Percentiles rank a stretch among this genome's conserved stretches.
Evolutionary conservation across 2,113 vertebrate species (phyloP).

Genomic region (Amphiprion percula): DNA sequence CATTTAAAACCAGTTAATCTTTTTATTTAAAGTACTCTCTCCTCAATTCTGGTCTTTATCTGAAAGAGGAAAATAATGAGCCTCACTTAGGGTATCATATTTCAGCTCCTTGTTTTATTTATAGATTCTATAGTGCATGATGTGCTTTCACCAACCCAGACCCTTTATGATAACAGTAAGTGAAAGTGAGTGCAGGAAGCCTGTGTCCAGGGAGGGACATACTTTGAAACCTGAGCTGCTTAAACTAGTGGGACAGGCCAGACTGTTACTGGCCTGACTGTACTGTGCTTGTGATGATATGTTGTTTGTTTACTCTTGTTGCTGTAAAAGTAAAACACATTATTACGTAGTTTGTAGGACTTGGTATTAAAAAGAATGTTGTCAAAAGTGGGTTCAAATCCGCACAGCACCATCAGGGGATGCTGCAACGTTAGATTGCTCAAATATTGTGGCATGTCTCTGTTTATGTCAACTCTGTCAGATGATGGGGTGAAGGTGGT

Average conservation of each 20-base stretch:
- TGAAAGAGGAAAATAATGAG: background rate
- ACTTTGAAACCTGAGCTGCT: slow-evolving; percentile 35
- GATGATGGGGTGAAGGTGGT: background rate
- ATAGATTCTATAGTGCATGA: background rate
- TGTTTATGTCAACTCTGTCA: background rate
- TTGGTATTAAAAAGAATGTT: background rate
- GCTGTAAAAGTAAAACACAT: background rate
- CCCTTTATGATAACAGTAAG: slow-evolving; percentile 9
- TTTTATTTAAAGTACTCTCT: no score
- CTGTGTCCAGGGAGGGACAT: background rate
- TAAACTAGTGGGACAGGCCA: background rate
- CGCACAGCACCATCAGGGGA: background rate
- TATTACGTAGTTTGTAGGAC: background rate
- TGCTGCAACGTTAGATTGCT: slow-evolving; percentile 43
- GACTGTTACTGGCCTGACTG: no score
- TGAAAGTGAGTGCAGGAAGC: slow-evolving; percentile 11
- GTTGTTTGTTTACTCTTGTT: background rate
- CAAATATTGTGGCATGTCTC: slow-evolving; percentile 52
- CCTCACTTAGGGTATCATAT: background rate
- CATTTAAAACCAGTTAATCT: no score
- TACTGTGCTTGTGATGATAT: background rate
- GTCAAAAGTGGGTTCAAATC: slow-evolving; percentile 13
- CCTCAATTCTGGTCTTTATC: background rate
- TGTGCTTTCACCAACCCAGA: background rate
- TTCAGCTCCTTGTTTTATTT: background rate